Evolutionary conservation across 2,113 vertebrate species (phyloP).

Genomic region (Cryptoleucopteryx plumbea): DNA sequence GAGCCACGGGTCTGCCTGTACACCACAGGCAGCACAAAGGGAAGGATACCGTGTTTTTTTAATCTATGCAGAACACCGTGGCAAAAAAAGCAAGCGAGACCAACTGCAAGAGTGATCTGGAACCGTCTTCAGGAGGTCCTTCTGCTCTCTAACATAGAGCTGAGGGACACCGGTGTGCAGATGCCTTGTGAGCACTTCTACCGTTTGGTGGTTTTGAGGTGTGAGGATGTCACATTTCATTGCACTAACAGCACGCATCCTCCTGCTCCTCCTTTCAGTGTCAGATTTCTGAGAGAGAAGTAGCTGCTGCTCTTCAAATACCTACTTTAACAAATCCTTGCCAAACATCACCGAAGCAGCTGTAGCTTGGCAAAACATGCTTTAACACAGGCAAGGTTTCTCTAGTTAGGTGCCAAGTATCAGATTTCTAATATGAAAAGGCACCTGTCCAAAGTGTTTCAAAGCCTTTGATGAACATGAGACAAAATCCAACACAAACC

Average conservation of each 20-base stretch:
- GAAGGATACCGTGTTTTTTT: neutral
- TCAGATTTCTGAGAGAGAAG: neutral
- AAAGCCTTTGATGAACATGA: neutral
- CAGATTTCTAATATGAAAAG: neutral
- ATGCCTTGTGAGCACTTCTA: neutral
- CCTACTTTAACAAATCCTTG: neutral
- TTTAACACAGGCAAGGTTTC: neutral
- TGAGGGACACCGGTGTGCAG: accelerated
- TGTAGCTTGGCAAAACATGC: neutral
- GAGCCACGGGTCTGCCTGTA: neutral
- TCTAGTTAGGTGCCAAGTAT: neutral
- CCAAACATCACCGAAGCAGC: neutral
- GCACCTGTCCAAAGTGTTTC: neutral
- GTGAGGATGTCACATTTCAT: neutral
- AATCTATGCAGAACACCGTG: neutral
- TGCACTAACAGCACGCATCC: neutral
- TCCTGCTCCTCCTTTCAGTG: neutral
- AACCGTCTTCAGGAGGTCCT: neutral
- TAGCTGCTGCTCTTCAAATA: neutral
- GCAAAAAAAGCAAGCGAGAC: neutral
- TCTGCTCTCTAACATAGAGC: accelerated
- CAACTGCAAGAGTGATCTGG: neutral
- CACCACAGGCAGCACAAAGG: neutral
- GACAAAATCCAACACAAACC: neutral
- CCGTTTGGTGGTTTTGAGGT: neutral